Evolutionary conservation across 2,888 invertebrate genomes (phyloP).

Genomic region (Cryptus viduatorius): DNA sequence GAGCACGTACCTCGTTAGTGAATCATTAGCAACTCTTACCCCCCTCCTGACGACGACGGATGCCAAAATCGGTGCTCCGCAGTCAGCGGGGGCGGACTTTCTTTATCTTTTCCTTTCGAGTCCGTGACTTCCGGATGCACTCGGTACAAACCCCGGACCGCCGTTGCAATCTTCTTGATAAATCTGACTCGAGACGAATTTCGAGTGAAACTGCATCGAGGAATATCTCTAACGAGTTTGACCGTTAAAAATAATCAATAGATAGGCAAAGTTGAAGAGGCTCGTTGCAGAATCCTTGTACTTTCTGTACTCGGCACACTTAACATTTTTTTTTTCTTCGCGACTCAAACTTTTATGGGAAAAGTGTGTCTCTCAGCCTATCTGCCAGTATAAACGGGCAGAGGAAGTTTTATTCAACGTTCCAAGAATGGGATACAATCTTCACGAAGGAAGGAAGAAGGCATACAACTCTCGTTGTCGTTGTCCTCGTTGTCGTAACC

Average conservation of each 20-base stretch:
- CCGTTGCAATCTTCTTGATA: neutral
- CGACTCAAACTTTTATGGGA: conserved; percentile 14
- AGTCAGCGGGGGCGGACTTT: neutral
- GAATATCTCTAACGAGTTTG: neutral
- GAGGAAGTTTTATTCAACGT: conserved; percentile 49
- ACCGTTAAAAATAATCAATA: conserved; percentile 23
- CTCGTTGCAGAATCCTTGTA: neutral
- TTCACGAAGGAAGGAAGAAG: conserved; percentile 27
- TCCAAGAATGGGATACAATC: conserved; percentile 47
- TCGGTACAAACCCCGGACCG: neutral
- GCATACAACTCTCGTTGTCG: neutral
- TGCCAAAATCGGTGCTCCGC: conserved; percentile 58
- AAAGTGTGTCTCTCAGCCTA: conserved; percentile 37
- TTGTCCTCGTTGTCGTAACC: conserved; percentile 51
- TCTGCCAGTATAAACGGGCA: conserved; percentile 41
- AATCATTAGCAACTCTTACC: conserved; percentile 78
- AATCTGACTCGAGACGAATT: conserved; percentile 18
- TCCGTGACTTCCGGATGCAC: conserved; percentile 16
- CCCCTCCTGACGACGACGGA: conserved; percentile 41
- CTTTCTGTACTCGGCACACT: conserved; percentile 1
- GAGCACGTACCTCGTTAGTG: conserved; percentile 81
- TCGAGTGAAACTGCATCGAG: neutral
- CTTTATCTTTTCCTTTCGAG: conserved; percentile 10
- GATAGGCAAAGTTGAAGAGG: conserved; percentile 3
- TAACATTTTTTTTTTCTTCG: neutral